phyloP scores from a whole-genome alignment of 2,113 vertebrate species.

The Hemiprocne comata region DNA sequence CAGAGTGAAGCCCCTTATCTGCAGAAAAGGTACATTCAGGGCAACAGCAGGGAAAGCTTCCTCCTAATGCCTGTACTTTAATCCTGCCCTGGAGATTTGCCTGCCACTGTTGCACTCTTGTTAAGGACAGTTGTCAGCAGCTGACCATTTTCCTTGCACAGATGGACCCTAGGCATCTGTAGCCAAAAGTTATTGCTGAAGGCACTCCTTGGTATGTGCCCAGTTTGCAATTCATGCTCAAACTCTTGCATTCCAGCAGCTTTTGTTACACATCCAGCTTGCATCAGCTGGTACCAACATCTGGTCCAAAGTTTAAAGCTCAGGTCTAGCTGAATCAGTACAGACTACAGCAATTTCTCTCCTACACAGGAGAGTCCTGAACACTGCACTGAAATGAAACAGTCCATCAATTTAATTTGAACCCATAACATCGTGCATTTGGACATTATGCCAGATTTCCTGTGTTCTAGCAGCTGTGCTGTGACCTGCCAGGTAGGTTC shows the following conservation, averaged over 20 bases:
- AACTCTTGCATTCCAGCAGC: conserved; percentile 4
- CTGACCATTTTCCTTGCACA: conserved; percentile 18
- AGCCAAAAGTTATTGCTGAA: conserved; percentile 42
- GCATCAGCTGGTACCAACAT: conserved; percentile 49
- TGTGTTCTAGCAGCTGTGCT: neutral
- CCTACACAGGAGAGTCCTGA: neutral
- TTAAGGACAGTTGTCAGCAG: neutral
- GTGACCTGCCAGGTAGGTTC: neutral
- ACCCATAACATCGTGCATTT: neutral
- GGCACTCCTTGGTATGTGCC: neutral
- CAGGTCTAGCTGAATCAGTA: conserved; percentile 13
- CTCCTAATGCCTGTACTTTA: neutral
- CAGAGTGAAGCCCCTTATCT: neutral
- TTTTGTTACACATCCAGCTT: neutral
- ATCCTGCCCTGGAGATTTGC: neutral
- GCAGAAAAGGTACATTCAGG: neutral
- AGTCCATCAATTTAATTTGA: neutral
- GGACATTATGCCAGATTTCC: neutral
- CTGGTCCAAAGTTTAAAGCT: neutral
- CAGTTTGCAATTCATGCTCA: neutral
- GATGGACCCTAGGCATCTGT: conserved; percentile 1
- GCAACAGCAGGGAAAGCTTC: neutral
- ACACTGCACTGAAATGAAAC: neutral
- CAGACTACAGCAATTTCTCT: neutral
- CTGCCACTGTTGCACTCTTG: neutral